Evolutionary conservation across 2,888 invertebrate species (phyloP), one percentile per base, ranked within the genome.

Genomic region (Noctua comes): DNA sequence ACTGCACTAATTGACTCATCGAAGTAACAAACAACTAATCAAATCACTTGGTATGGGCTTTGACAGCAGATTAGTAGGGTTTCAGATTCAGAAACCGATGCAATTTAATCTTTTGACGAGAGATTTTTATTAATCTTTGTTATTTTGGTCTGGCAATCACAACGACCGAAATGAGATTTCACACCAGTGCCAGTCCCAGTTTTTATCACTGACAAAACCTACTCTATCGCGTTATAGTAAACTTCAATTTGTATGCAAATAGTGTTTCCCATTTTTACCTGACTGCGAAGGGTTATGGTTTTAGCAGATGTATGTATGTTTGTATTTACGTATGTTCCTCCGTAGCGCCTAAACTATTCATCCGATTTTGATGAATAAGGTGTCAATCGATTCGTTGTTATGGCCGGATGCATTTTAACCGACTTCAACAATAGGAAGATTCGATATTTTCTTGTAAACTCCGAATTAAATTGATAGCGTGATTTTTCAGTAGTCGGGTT

Each of bases 111-210:
- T 11, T n/a, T 16, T 69, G 36, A 36, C 51, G 1, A 40, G 7
- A 66, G 11, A 46, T 73, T 54, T 54, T 54, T 54, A 24, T 54
- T 3, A 7, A 54, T 54, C 54, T n/a, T 57, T n/a, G 24, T 24
- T 24, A 51, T 54, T n/a, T 36, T 59, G 59, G 18, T n/a, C 7
- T 27, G 16, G 24, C 18, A 74, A 76, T 73, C 74, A 27, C 21
- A 48, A 59, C 8, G 57, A 16, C 1, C n/a, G 13, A 21, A 62
- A 62, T 27, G n/a, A 48, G 21, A 46, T 76, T 51, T 65, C 36
- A 36, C 62, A 31, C 27, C 7, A 59, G n/a, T 27, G 27, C 27
- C 2, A 59, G n/a, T 27, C 16, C 27, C 2, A 59, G 59, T 59
- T 59, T 59, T 59, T 59, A 16, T 59, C 59, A 7, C 16, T 16